A percentile compares a stretch with the other conserved stretches of the same genome.
Conservation (phyloP, 2,113 vertebrate genomes). For the Mirounga angustirostris region DNA sequence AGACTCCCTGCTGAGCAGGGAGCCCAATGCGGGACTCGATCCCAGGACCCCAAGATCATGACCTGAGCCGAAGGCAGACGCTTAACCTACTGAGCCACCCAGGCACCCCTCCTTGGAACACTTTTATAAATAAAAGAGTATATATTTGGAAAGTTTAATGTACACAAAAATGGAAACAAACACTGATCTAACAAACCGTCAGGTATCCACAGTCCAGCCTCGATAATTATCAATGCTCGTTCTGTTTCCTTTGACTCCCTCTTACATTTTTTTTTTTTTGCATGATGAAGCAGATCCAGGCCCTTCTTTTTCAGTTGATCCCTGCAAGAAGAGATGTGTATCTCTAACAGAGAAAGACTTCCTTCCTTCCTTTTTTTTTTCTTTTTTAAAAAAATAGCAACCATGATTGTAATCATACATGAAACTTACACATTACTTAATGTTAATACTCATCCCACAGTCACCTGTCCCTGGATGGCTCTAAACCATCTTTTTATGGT, state of each 20-base stretch:
- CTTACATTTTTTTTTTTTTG: neutral
- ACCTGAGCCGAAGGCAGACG: no score
- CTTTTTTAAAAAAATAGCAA: neutral
- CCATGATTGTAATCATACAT: neutral
- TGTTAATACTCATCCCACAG: neutral
- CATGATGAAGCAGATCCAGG: neutral
- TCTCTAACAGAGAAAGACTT: neutral
- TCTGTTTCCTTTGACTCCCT: neutral
- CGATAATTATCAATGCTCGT: neutral
- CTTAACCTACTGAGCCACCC: no score
- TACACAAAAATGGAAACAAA: neutral
- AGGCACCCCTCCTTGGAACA: neutral
- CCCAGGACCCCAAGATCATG: no score
- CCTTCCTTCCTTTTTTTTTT: neutral
- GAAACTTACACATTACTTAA: neutral
- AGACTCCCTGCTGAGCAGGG: no score
- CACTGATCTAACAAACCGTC: neutral
- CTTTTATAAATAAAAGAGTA: neutral
- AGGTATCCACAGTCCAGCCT: neutral
- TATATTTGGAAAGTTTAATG: neutral
- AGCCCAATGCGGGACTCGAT: no score
- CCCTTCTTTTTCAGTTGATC: neutral
- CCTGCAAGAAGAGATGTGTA: neutral
- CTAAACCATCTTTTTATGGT: neutral
- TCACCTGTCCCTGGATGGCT: neutral